Conservation (phyloP, 2,888 invertebrate genomes). For the Syritta pipiens region DNA sequence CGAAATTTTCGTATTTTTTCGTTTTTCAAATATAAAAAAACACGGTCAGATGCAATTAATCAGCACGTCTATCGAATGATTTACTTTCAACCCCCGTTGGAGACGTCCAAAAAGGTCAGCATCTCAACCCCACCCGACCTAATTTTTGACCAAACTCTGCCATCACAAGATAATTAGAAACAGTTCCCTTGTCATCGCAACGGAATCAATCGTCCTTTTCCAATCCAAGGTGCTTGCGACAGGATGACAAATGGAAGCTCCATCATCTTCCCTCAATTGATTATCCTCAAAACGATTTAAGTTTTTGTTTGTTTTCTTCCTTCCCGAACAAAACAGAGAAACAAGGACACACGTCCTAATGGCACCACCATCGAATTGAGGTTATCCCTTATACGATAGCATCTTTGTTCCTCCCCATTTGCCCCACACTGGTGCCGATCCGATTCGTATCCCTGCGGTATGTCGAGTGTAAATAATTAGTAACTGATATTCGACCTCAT, state of each 20-base stretch:
- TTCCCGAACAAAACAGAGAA: neutral
- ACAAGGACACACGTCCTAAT: neutral
- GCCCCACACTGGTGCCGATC: no score
- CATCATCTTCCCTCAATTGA: neutral
- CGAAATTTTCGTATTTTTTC: no score
- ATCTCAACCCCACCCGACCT: no score
- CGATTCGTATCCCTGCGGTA: neutral
- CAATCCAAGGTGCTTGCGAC: conserved; percentile 1
- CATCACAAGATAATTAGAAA: no score
- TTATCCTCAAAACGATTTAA: neutral
- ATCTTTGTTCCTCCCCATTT: neutral
- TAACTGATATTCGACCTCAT: conserved; percentile 60
- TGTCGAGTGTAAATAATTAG: conserved; percentile 54
- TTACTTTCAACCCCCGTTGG: no score
- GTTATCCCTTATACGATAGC: neutral
- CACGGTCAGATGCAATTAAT: no score
- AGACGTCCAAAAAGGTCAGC: no score
- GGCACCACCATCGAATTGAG: conserved; percentile 5
- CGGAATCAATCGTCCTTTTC: conserved; percentile 1
- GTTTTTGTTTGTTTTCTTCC: no score
- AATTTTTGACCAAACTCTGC: no score
- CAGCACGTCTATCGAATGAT: no score
- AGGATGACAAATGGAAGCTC: conserved; percentile 4
- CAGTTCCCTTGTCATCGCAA: no score
- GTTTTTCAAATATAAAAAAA: no score